Percentiles rank a stretch among this genome's conserved stretches.
phyloP scores from a whole-genome alignment of 2,888 invertebrate genomes.

The Harmothoe impar region DNA sequence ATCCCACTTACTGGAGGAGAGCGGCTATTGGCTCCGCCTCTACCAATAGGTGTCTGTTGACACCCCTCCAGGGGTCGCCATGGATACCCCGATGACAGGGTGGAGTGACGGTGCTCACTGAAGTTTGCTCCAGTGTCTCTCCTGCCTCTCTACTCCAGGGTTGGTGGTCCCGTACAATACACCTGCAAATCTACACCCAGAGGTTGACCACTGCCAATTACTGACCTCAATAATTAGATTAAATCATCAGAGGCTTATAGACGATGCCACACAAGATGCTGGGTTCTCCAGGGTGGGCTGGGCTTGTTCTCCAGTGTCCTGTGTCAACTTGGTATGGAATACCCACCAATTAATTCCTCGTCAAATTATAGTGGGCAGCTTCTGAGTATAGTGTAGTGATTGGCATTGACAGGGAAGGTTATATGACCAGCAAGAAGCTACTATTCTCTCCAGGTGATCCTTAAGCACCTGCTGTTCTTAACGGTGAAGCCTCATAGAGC shows the following conservation, averaged over 20 bases:
- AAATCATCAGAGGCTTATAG: background rate
- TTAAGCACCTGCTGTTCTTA: no score
- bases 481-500: no score
- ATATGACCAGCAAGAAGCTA: background rate
- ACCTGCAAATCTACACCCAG: background rate
- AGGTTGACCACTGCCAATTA: slow-evolving; percentile 30
- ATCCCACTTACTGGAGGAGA: slow-evolving; percentile 5
- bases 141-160: background rate
- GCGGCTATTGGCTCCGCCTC: slow-evolving; percentile 30
- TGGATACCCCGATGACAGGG: slow-evolving; percentile 13
- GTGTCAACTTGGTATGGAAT: background rate
- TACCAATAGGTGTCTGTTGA: slow-evolving; percentile 28
- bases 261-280: slow-evolving; percentile 35
- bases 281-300: background rate
- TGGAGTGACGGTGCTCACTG: slow-evolving; percentile 34
- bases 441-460: no score
- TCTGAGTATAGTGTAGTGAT: background rate
- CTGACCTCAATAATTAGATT: slow-evolving; percentile 31
- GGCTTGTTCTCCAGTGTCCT: background rate
- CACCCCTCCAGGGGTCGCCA: slow-evolving; percentile 38
- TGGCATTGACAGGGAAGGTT: background rate
- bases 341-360: no score
- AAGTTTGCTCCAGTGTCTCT: slow-evolving; percentile 18
- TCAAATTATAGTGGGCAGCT: background rate
- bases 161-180: background rate